Conservation (phyloP, 2,797 vertebrate species). For the Momotus momota region DNA sequence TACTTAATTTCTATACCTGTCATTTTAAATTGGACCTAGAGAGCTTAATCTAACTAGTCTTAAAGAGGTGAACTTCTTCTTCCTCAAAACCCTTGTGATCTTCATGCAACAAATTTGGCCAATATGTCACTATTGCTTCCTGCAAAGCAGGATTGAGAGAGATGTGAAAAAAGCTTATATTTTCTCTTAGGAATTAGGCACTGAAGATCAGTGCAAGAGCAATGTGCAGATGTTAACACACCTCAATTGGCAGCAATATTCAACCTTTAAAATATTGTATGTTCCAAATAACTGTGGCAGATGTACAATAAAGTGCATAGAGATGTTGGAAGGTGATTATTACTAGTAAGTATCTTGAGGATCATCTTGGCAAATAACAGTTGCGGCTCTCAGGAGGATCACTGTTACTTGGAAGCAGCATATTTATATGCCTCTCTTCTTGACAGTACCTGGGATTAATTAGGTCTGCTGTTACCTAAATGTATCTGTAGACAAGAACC, state of each 20-base stretch:
- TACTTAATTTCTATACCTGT: background rate
- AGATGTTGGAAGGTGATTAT: background rate
- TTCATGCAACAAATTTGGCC: background rate
- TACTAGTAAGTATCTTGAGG: background rate
- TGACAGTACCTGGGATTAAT: background rate
- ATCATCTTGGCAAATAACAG: background rate
- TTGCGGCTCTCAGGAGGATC: accelerated
- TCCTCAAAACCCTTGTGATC: background rate
- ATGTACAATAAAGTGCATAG: background rate
- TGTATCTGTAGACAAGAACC: background rate
- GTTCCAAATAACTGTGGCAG: background rate
- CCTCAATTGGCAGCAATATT: background rate
- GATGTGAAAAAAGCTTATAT: background rate
- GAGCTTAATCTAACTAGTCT: background rate
- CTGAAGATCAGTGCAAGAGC: background rate
- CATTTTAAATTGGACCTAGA: background rate
- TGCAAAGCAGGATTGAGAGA: background rate
- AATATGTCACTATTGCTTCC: background rate
- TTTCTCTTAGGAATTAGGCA: background rate
- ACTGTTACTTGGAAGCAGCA: background rate
- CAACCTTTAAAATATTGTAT: background rate
- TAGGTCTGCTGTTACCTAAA: background rate
- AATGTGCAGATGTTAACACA: background rate
- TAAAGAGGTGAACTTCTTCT: background rate
- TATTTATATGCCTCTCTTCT: background rate